These are phyloP conservation scores for Microhierax caerulescens DNA, from an alignment of 2,797 vertebrate genomes.

Conservation along the genomic window DNA sequence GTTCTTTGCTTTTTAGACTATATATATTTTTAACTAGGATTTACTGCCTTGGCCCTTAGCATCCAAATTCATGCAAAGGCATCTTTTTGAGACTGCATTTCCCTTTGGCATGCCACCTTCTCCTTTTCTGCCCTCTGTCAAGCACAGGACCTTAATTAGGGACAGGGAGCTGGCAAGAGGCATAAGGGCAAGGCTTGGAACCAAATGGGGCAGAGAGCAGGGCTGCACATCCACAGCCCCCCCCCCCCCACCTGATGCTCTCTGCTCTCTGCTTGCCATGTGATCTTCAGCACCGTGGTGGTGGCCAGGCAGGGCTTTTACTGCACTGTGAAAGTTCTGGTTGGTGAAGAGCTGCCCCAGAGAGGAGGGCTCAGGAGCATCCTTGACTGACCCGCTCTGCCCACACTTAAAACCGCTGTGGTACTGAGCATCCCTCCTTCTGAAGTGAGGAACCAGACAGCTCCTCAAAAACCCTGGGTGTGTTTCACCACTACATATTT, in stretches of 20 bases:
- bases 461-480: neutral
- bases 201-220: neutral
- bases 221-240: neutral
- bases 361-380: neutral
- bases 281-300: accelerated
- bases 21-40: neutral
- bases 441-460: neutral
- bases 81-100: neutral
- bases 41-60: neutral
- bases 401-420: neutral
- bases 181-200: neutral
- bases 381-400: neutral
- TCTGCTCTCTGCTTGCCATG: neutral
- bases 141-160: neutral
- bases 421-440: neutral
- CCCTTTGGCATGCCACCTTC: neutral
- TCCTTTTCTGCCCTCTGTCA: neutral
- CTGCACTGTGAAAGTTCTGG: neutral
- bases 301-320: neutral
- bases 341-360: neutral
- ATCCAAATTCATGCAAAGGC: neutral
- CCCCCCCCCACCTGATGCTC: accelerated
- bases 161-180: neutral
- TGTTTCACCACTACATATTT: neutral
- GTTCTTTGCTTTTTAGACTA: neutral